Evolutionary conservation across 2,113 vertebrate species (phyloP).

Genomic region (Heteronetta atricapilla): DNA sequence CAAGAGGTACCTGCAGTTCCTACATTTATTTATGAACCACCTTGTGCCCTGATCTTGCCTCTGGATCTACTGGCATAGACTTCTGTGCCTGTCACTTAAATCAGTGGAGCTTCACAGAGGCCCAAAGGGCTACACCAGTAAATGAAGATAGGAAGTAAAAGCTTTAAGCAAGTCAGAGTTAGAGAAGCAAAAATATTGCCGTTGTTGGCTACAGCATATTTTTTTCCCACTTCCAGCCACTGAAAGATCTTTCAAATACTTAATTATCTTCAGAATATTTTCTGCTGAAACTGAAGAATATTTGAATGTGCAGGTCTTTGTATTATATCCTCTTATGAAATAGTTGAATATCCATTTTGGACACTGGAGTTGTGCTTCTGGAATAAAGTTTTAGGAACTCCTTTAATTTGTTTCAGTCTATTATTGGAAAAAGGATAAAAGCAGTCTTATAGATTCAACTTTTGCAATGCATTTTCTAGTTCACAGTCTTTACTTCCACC

Average conservation of each 20-base stretch:
- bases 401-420: not conserved
- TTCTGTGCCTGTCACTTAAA: slow-evolving; percentile 28
- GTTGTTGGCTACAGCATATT: not conserved
- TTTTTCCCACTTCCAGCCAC: not conserved
- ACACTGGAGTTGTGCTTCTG: not conserved
- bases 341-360: not conserved
- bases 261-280: not conserved
- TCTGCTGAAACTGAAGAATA: not conserved
- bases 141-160: not conserved
- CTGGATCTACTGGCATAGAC: not conserved
- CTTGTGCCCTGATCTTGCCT: slow-evolving; percentile 30
- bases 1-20: not conserved
- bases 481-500: not conserved
- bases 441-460: not conserved
- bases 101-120: not conserved
- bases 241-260: not conserved
- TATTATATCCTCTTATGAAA: not conserved
- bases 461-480: not conserved
- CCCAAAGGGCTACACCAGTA: not conserved
- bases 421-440: not conserved
- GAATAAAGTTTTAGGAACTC: not conserved
- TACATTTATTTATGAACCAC: slow-evolving; percentile 38
- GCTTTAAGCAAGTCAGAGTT: not conserved
- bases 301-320: not conserved
- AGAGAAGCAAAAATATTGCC: not conserved